Evolutionary conservation across 2,888 invertebrate genomes (phyloP).

Genomic region (Sceliomorpha sp.): DNA sequence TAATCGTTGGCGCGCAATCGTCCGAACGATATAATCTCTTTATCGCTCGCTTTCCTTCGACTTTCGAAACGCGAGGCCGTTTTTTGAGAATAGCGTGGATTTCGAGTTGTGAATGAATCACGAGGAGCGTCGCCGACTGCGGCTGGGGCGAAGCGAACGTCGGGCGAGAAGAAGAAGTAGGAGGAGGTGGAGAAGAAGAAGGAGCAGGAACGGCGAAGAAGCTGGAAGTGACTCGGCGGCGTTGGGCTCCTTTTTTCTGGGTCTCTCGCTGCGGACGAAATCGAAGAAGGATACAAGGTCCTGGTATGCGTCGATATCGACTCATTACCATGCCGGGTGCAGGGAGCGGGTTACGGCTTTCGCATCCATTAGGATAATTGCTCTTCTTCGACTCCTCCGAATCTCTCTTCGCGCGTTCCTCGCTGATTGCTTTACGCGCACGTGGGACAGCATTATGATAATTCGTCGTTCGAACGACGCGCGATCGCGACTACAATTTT

Average conservation of each 20-base stretch:
- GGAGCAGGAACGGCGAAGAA: slow-evolving; percentile 44
- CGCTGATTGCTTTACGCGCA: slow-evolving; percentile 64
- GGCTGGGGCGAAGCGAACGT: no score
- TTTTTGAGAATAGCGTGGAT: background rate
- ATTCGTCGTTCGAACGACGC: no score
- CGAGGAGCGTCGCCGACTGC: no score
- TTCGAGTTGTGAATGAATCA: slow-evolving; percentile 41
- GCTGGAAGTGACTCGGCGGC: slow-evolving; percentile 28
- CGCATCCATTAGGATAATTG: slow-evolving; percentile 81
- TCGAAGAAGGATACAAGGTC: slow-evolving; percentile 75
- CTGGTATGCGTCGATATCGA: slow-evolving; percentile 79
- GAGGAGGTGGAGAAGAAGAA: slow-evolving; percentile 32
- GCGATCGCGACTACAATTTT: no score
- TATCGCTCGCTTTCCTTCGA: no score
- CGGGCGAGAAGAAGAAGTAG: slow-evolving; percentile 27
- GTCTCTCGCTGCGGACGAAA: slow-evolving; percentile 42
- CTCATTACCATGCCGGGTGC: slow-evolving; percentile 79
- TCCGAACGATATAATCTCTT: no score
- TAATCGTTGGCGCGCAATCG: no score
- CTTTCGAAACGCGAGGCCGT: background rate
- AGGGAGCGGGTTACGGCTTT: slow-evolving; percentile 76
- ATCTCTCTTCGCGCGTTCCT: slow-evolving; percentile 58
- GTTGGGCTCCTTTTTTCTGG: slow-evolving; percentile 16
- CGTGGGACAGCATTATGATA: slow-evolving; percentile 57
- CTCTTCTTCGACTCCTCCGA: slow-evolving; percentile 65